Evolutionary conservation across 1,140 invertebrate genomes (phyloP), one percentile per base, ranked within the genome.

Genomic region (Coelopa frigida): DNA sequence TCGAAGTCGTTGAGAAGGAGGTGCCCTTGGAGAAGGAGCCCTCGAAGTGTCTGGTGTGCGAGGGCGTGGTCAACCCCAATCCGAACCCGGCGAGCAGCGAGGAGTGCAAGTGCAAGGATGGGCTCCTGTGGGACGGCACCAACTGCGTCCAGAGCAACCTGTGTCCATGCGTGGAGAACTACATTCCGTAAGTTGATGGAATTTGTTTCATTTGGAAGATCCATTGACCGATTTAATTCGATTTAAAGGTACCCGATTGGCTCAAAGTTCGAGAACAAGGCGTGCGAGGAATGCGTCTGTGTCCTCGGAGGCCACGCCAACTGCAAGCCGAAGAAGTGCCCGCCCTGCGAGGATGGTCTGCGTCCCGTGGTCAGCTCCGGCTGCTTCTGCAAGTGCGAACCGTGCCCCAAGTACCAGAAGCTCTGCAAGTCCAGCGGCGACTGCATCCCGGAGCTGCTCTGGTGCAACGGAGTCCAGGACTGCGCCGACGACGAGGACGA

Each of bases 391-490:
- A 58, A 75, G 2, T 93, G 89, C 59, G 77, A 81, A 55, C 78
- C 80, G 0, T 93, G 89, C 56, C 75, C 77, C 6, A 51, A 57
- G 10, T 76, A 75, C 14, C 79, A 79, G 10, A 72, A 71, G 35
- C 70, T 86, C 15, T 94, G 89, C 57, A 81, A 80, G 0, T 84
- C 83, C 0, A 86, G 78, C 56, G 79, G 82, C 31, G 70, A 82
- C 36, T 94, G 89, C 56, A 78, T 94, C 6, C 72, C 82, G 2
- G 72, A 78, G 45, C 70, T 75, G 2, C 69, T 73, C 1, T 89
- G 87, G 84, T 94, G 89, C 68, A 80, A 94, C 62, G 87, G 87
- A 0, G 69, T 89, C 1, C 74, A 81, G 50, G 83, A 94, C 59
- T 94, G 89, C 64, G 79, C 81, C 3, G 86, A 90, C 68, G 89